These are phyloP conservation scores for Nephila pilipes DNA, from an alignment of 1,140 invertebrate genomes.

Conservation along the genomic window DNA sequence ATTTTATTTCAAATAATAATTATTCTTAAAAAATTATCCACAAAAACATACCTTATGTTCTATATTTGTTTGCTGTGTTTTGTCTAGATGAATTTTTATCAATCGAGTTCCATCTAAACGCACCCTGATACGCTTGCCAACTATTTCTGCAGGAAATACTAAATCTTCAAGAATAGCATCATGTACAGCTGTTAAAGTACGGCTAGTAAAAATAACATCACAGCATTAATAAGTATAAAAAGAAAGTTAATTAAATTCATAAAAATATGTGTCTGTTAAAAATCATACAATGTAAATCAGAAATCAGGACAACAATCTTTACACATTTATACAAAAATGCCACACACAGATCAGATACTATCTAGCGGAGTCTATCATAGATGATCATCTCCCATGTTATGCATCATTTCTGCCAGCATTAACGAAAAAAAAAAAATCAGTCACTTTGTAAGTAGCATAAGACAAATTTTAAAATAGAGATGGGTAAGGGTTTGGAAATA, in stretches of 20 bases:
- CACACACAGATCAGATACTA: constrained; percentile 15
- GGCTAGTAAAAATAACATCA: constrained; percentile 83
- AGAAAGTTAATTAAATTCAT: neutral
- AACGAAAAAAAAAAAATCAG: neutral
- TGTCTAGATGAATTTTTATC: constrained; percentile 99
- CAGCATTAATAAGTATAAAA: neutral
- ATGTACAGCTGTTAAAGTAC: constrained; percentile 98
- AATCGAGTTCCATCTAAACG: constrained; percentile 97
- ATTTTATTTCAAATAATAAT: neutral
- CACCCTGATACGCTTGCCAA: constrained; percentile 97
- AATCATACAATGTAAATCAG: neutral
- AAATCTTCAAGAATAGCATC: constrained; percentile 98
- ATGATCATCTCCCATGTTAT: constrained; percentile 39
- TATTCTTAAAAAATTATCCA: constrained; percentile 6
- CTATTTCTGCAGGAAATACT: constrained; percentile 99
- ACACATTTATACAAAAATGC: neutral
- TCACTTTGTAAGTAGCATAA: no score
- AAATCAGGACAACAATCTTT: neutral
- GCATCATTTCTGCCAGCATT: constrained; percentile 35
- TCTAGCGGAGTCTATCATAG: constrained; percentile 46
- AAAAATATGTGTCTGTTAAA: neutral
- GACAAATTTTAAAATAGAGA: no score
- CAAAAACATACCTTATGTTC: constrained; percentile 94
- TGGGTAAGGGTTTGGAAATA: no score
- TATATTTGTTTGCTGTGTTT: constrained; percentile 98